Conservation (phyloP, 2,113 vertebrate genomes). For the Falcunculus frontatus region DNA sequence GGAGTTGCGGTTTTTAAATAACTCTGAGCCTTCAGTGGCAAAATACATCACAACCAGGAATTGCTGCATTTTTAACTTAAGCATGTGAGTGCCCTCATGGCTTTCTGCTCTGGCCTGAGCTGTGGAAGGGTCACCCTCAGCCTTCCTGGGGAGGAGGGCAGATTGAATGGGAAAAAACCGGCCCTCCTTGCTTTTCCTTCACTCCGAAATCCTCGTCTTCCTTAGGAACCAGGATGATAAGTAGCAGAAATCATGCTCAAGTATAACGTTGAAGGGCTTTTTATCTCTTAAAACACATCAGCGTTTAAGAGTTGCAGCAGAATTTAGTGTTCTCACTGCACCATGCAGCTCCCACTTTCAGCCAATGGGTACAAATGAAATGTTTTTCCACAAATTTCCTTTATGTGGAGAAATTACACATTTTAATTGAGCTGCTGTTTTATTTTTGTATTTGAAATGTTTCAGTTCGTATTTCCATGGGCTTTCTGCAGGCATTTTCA, state of each 20-base stretch:
- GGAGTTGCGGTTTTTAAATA: constrained; percentile 28
- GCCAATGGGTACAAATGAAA: not conserved
- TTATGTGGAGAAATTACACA: not conserved
- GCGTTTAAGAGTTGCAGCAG: not conserved
- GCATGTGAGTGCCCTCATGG: not conserved
- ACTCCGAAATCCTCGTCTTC: rapidly evolving
- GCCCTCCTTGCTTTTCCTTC: not conserved
- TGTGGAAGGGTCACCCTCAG: not conserved
- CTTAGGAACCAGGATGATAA: not conserved
- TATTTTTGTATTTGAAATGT: not conserved
- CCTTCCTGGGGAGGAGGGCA: not conserved
- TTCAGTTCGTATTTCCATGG: constrained; percentile 5
- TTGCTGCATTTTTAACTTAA: constrained; percentile 20
- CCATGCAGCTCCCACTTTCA: not conserved
- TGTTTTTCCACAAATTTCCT: not conserved
- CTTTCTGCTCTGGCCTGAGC: constrained; percentile 8
- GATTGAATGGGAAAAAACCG: not conserved
- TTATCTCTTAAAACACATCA: not conserved
- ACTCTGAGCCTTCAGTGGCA: not conserved
- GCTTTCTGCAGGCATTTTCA: constrained; percentile 27
- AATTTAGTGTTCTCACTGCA: not conserved
- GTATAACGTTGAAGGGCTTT: not conserved
- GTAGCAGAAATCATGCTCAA: not conserved
- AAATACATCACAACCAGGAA: constrained; percentile 35
- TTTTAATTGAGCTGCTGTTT: constrained; percentile 18